phyloP scores from a whole-genome alignment of 2,113 vertebrate species.

The Pygoscelis antarcticus region DNA sequence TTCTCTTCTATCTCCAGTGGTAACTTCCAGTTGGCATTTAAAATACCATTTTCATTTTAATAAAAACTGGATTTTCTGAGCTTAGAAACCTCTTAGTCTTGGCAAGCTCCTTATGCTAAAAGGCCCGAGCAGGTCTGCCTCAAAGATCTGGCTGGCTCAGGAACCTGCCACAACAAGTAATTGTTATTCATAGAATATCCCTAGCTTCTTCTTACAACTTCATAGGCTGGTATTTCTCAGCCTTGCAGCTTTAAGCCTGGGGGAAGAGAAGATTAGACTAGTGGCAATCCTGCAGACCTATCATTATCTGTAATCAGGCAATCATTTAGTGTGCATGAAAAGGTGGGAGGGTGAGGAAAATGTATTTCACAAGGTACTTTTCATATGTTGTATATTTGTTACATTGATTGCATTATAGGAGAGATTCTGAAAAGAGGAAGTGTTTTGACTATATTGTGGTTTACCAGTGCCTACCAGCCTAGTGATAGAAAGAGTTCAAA shows the following conservation, averaged over 20 bases:
- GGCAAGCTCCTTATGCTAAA: not conserved
- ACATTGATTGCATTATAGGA: not conserved
- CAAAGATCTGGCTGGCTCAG: not conserved
- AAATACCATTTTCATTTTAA: not conserved
- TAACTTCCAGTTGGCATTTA: not conserved
- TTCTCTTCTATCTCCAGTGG: not conserved
- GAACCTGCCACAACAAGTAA: not conserved
- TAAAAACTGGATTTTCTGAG: not conserved
- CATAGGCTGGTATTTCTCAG: not conserved
- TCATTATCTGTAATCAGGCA: not conserved
- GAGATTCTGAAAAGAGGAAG: not conserved
- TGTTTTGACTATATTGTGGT: not conserved
- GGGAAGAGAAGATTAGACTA: not conserved
- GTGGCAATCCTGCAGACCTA: not conserved
- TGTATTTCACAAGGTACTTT: not conserved
- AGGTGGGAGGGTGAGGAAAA: not conserved
- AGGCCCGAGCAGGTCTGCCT: not conserved
- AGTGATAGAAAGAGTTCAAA: not conserved
- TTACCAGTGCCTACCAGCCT: not conserved
- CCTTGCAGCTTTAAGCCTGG: not conserved
- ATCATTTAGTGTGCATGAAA: not conserved
- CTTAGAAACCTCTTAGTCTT: not conserved
- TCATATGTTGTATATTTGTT: not conserved
- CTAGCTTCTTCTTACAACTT: not conserved
- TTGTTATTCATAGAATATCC: rapidly evolving